Conservation (phyloP, 2,888 invertebrate species). For the Aporophyla lueneburgensis region DNA sequence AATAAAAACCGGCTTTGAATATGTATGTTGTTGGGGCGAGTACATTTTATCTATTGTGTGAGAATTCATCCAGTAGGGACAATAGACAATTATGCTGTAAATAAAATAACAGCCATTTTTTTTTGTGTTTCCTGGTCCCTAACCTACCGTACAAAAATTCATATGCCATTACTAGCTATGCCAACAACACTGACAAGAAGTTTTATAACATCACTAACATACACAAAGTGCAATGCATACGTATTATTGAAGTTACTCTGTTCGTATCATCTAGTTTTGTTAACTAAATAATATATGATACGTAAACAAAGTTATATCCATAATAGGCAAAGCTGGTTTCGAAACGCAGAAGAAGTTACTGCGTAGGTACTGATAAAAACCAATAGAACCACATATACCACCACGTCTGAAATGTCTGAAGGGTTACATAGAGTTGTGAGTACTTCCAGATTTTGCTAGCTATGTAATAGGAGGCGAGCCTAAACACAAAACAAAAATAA, state of each 20-base stretch:
- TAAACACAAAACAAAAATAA: not conserved
- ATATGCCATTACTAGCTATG: too few relatives aligned
- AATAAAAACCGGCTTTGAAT: not conserved
- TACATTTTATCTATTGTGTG: not conserved
- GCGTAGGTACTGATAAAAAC: not conserved
- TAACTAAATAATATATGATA: not conserved
- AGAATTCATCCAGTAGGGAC: not conserved
- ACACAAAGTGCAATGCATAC: too few relatives aligned
- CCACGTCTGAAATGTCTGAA: not conserved
- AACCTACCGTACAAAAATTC: not conserved
- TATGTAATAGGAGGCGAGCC: not conserved
- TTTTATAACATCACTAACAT: too few relatives aligned
- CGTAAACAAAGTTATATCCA: too few relatives aligned
- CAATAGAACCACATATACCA: not conserved
- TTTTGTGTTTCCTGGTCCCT: too few relatives aligned
- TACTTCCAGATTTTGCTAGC: not conserved
- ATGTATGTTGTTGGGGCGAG: not conserved
- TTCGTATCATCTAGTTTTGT: not conserved
- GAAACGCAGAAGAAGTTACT: not conserved
- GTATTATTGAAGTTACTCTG: not conserved
- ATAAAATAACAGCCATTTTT: too few relatives aligned
- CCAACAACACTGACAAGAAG: too few relatives aligned
- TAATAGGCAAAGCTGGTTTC: not conserved
- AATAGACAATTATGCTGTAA: not conserved
- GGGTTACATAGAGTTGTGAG: too few relatives aligned